Evolutionary conservation across 1,140 invertebrate genomes (phyloP).

Genomic region (Aphaenogaster rudis): DNA sequence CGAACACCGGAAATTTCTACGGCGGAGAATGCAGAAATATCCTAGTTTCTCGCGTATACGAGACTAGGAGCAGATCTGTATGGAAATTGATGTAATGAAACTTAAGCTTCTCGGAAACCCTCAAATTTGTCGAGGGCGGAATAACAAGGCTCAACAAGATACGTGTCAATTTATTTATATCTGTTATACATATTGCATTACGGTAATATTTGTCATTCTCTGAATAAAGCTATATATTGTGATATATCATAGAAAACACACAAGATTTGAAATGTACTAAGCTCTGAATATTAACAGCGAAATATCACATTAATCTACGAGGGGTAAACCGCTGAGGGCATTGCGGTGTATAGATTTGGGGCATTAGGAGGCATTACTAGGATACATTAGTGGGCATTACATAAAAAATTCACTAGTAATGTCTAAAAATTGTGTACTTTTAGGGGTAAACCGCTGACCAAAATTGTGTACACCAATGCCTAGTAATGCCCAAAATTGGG

Average conservation of each 20-base stretch:
- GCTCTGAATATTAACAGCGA: background rate
- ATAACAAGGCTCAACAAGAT: background rate
- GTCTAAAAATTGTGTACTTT: no score
- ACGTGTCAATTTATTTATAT: background rate
- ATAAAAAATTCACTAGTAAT: no score
- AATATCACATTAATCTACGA: background rate
- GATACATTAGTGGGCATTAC: no score
- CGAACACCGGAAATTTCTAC: background rate
- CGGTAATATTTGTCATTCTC: background rate
- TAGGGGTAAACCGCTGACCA: no score
- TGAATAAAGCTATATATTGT: background rate
- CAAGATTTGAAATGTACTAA: background rate
- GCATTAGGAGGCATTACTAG: no score
- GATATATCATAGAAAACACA: background rate
- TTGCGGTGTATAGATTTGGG: no score
- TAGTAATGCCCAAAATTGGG: no score
- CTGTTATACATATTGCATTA: background rate
- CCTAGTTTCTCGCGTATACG: background rate
- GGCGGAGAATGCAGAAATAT: conserved; percentile 1
- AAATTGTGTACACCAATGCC: no score
- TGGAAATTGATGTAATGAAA: conserved; percentile 21
- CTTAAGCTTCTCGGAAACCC: background rate
- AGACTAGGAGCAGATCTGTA: background rate
- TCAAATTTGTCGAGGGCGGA: background rate
- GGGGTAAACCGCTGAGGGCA: no score